phyloP scores from a whole-genome alignment of 2,113 vertebrate genomes.

The Cephalopterus ornatus region DNA sequence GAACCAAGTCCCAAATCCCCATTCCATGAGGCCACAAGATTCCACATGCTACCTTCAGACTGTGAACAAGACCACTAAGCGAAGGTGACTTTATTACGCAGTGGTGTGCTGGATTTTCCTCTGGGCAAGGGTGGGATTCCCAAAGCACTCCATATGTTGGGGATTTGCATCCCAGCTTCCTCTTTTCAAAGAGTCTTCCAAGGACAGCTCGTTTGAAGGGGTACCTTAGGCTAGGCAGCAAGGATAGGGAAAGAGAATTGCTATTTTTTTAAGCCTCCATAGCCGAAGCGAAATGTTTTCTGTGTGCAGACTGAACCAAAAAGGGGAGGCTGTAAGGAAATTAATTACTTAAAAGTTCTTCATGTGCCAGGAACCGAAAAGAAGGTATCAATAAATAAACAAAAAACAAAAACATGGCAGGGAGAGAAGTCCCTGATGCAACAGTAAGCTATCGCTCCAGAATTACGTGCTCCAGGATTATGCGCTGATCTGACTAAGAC shows the following conservation, averaged over 20 bases:
- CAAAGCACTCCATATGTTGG: fast-evolving
- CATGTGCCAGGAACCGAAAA: background rate
- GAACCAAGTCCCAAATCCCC: background rate
- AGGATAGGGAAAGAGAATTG: background rate
- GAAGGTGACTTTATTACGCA: background rate
- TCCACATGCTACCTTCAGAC: background rate
- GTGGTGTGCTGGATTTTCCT: background rate
- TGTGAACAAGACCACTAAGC: background rate
- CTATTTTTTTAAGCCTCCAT: background rate
- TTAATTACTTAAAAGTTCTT: background rate
- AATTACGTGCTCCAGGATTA: background rate
- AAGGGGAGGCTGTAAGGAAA: background rate
- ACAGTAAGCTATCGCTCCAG: background rate
- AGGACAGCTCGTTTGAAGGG: background rate
- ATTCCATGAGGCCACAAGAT: background rate
- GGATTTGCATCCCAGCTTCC: background rate
- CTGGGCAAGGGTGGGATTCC: background rate
- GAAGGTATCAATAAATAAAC: background rate
- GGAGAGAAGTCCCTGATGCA: background rate
- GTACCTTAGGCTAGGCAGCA: background rate
- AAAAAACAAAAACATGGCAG: background rate
- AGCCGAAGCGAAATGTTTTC: background rate
- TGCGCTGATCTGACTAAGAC: background rate
- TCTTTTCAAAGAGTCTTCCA: background rate
- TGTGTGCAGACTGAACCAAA: background rate